phyloP scores from a whole-genome alignment of 1,140 invertebrate genomes.

The Chironomus tepperi region DNA sequence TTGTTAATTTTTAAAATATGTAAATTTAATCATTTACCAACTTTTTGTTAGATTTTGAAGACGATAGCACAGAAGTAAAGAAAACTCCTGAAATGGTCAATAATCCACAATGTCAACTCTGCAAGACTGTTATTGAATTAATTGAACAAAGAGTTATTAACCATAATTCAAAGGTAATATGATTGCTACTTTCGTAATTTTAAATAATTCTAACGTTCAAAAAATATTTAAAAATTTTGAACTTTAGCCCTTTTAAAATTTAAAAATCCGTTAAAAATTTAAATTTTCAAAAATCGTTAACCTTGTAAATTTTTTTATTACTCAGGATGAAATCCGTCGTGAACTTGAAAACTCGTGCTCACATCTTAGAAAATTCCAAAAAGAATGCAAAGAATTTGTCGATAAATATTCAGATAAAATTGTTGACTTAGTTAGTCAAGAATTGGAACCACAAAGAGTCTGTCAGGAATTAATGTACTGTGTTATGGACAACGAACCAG shows the following conservation, averaged over 20 bases:
- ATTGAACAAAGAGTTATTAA: not conserved
- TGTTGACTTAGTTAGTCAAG: slow-evolving; percentile 55
- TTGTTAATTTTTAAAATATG: no score
- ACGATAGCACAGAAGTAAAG: slow-evolving; percentile 27
- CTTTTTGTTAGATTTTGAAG: slow-evolving; percentile 31
- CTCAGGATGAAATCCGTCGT: slow-evolving; percentile 57
- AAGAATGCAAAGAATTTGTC: slow-evolving; percentile 64
- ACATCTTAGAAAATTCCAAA: slow-evolving; percentile 51
- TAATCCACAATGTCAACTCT: not conserved
- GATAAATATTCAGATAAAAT: slow-evolving; percentile 63
- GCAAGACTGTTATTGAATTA: not conserved
- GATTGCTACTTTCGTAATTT: no score
- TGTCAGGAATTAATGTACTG: slow-evolving; percentile 59
- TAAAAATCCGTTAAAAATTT: not conserved
- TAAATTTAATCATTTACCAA: no score
- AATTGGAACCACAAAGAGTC: slow-evolving; percentile 55
- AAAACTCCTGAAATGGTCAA: not conserved
- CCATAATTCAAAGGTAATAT: not conserved
- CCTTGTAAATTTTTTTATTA: slow-evolving; percentile 25
- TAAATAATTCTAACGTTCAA: no score
- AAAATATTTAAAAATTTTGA: no score
- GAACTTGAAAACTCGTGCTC: slow-evolving; percentile 58
- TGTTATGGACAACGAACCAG: slow-evolving; percentile 24
- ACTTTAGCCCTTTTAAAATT: no score
- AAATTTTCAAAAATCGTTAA: not conserved